Base-by-base conservation (phyloP, 2,888 invertebrate genomes). In the Conistra vaccinii region DNA sequence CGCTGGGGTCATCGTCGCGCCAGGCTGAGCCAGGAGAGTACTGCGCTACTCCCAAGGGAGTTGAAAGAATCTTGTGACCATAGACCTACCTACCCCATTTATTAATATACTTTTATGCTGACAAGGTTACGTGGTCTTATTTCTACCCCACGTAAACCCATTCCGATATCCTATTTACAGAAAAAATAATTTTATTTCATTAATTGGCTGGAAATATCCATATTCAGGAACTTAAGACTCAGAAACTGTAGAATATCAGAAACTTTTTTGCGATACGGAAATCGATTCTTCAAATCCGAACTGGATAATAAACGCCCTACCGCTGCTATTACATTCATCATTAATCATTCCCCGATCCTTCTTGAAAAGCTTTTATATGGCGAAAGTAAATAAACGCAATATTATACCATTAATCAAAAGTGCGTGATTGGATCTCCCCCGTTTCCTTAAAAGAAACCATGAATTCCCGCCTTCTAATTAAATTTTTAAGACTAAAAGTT, bases 361-460 rank as follows among this genome's bases (percentile, higher is more conserved):
- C n/a, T 70, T 45, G 29, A 35, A 35, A 51, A 53, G n/a, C n/a
- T 66, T 74, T 57, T 17, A 48, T 57, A 14, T 20, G 2, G n/a
- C 48, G 20, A 1, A n/a, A 39, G 32, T 77, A 57, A 57, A 77
- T 57, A 77, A 20, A 23, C 2, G 7, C 10, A 29, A 29, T 57
- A 39, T 39, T 14, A 57, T 1, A 42, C 12, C 39, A 67, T 48
- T 74, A 77, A 58, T 66, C 67, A 58, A 58, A 42, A 58, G 4
- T 14, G 5, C 7, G 2, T 57, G 10, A 58, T 78, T 57, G 17
- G 35, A 29, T 45, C 17, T 62, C 26, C 23, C 32, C 26, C 1
- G 10, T 23, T 45, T 65, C 29, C 2, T 75, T 7, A n/a, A 57
- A n/a, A 17, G 3, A 32, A 12, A 9, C 29, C 23, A 45, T 35